These are phyloP conservation scores for Byasa hedistus DNA, from an alignment of 2,888 invertebrate species.

Conservation along the genomic window DNA sequence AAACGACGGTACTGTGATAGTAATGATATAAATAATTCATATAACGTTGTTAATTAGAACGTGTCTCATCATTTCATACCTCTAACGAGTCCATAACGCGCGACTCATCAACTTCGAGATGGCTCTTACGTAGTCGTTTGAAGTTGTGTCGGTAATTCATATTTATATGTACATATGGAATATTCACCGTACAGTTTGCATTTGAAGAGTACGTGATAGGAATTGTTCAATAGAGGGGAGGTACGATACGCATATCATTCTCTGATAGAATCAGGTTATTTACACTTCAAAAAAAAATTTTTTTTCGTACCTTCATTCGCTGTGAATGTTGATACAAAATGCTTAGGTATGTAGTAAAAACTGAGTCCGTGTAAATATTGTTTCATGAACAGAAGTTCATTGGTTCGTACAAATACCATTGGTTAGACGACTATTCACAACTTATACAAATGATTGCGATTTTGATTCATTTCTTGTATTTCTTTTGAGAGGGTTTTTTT, in stretches of 20 bases:
- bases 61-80: constrained; percentile 29
- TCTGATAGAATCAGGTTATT: not conserved
- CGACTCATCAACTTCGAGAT: constrained; percentile 30
- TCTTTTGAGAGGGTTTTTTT: no score
- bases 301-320: not conserved
- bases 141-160: constrained; percentile 20
- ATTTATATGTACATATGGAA: constrained; percentile 23
- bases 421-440: no score
- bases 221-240: constrained; percentile 26
- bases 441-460: no score
- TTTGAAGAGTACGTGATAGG: constrained; percentile 29
- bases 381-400: no score
- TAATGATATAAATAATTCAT: constrained; percentile 11
- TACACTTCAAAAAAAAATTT: not conserved
- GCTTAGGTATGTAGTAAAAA: no score
- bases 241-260: not conserved
- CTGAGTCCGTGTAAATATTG: no score
- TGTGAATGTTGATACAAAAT: not conserved
- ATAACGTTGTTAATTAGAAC: constrained; percentile 25
- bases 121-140: constrained; percentile 27
- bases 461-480: no score
- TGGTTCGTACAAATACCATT: no score
- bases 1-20: not conserved
- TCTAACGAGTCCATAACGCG: constrained; percentile 33
- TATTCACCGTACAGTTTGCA: constrained; percentile 4